Conservation (phyloP, 2,888 invertebrate genomes). For the Diplazon laetatorius region DNA sequence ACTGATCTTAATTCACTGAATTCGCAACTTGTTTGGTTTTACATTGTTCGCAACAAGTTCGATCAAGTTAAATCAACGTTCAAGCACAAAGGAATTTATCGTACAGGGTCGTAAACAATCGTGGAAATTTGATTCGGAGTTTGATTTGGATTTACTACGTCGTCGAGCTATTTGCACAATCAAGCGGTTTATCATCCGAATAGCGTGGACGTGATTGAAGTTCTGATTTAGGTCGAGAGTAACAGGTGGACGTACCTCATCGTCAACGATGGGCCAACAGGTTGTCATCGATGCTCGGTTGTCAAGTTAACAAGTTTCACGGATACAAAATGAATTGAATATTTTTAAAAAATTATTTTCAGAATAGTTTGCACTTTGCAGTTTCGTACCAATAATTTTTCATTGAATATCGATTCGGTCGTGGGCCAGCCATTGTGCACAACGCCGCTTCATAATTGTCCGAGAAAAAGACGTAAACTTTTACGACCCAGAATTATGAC, state of each 20-base stretch:
- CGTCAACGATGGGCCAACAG: background rate
- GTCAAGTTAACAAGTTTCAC: too few species aligned
- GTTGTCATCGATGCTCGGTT: too few species aligned
- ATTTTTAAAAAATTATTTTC: background rate
- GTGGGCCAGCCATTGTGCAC: background rate
- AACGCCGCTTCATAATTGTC: constrained; percentile 44
- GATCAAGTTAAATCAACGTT: too few species aligned
- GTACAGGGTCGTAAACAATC: background rate
- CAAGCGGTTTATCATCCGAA: constrained; percentile 17
- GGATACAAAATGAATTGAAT: background rate
- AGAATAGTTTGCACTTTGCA: background rate
- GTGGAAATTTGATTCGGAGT: constrained; percentile 2
- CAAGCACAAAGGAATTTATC: background rate
- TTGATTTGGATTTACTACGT: background rate
- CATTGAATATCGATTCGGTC: constrained; percentile 2
- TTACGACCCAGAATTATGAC: constrained; percentile 42
- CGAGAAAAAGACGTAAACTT: constrained; percentile 43
- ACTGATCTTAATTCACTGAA: constrained; percentile 1
- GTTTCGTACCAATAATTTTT: too few species aligned
- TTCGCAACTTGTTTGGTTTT: background rate
- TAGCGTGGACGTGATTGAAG: constrained; percentile 26
- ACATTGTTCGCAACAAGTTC: background rate
- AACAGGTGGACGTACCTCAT: constrained; percentile 20
- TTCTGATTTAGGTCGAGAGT: too few species aligned
- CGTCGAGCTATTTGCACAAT: constrained; percentile 7